These are phyloP conservation scores for Danaus melanippus DNA, from an alignment of 1,140 invertebrate genomes.

Conservation along the genomic window DNA sequence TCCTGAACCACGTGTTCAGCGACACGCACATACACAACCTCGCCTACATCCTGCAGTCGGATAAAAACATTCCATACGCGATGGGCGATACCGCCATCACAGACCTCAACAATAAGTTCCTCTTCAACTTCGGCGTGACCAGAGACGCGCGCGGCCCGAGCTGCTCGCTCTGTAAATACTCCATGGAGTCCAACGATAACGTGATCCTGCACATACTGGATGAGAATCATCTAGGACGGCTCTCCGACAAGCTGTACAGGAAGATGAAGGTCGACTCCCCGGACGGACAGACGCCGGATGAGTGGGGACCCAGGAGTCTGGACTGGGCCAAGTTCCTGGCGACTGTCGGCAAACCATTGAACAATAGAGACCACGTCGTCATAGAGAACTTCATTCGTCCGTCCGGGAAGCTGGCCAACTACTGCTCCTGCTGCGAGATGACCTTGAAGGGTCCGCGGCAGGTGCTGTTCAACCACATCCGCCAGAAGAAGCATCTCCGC, in stretches of 20 bases:
- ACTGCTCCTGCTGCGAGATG: slow-evolving; percentile 59
- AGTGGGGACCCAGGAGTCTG: slow-evolving; percentile 59
- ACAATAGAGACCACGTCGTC: slow-evolving; percentile 51
- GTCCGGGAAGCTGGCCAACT: slow-evolving; percentile 55
- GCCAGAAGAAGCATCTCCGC: slow-evolving; percentile 63
- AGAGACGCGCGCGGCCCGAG: slow-evolving; percentile 25
- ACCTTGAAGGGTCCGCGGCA: slow-evolving; percentile 58
- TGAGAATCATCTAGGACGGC: slow-evolving; percentile 49
- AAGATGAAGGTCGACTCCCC: slow-evolving; percentile 42
- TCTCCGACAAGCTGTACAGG: slow-evolving; percentile 55
- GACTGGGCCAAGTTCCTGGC: slow-evolving; percentile 61
- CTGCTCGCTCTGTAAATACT: slow-evolving; percentile 45
- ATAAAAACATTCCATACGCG: slow-evolving; percentile 47
- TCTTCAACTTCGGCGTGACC: slow-evolving; percentile 40
- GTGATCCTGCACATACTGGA: slow-evolving; percentile 54
- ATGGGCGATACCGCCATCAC: slow-evolving; percentile 35
- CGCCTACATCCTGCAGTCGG: slow-evolving; percentile 51
- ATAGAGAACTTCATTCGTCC: slow-evolving; percentile 64
- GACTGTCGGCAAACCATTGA: slow-evolving; percentile 50
- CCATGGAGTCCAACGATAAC: slow-evolving; percentile 39
- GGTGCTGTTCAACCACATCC: slow-evolving; percentile 61
- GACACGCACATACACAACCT: slow-evolving; percentile 58
- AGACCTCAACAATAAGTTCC: slow-evolving; percentile 53
- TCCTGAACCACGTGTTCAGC: slow-evolving; percentile 59
- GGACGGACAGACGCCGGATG: slow-evolving; percentile 46